Base-by-base conservation (phyloP, 2,888 invertebrate species). In the Eurois occulta region DNA sequence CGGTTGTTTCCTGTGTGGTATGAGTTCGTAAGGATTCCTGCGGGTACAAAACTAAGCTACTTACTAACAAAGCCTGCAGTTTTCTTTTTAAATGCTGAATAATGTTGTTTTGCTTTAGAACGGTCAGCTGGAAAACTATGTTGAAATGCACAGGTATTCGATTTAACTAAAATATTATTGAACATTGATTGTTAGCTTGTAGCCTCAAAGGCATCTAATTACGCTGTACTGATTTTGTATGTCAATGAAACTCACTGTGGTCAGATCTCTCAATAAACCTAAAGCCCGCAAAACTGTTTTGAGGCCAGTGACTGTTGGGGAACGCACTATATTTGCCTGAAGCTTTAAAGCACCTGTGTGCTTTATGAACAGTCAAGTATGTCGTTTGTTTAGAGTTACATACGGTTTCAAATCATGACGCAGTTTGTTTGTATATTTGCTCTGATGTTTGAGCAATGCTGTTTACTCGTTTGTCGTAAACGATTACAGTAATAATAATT, bases 241-340 rank as follows among this genome's bases (percentile, higher is more conserved):
- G 58, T 62, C 43, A 62, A 64, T 76, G 43, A 55, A 68, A 48
- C 35, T 66, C 55, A 65, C 18, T 72, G 62, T 68, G 72, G 28
- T 55, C 48, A n/a, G 46, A 72, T 72, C 69, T 46, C 68, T 72
- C 32, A 55, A 55, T 66, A 48, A 46, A 74, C 78, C 75, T 76
- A 18, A 81, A 60, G 77, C 78, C 35, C 64, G 52, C 74, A 77
- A 75, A 73, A 80, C 77, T 74, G 76, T 66, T 80, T 76, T 73
- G 77, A 71, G 78, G 80, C 75, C 62, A 60, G 62, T 62, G 66
- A 69, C 77, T 82, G 64, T 75, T 78, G 71, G 52, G 3, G 24
- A 73, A 68, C 70, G 81, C 71, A 73, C 73, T 75, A 46, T 13
- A 35, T 38, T 52, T 72, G 46, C 73, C 66, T 62, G 43, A 38